Base-by-base conservation (phyloP, 2,888 invertebrate species). In the Caenorhabditis sp. region DNA sequence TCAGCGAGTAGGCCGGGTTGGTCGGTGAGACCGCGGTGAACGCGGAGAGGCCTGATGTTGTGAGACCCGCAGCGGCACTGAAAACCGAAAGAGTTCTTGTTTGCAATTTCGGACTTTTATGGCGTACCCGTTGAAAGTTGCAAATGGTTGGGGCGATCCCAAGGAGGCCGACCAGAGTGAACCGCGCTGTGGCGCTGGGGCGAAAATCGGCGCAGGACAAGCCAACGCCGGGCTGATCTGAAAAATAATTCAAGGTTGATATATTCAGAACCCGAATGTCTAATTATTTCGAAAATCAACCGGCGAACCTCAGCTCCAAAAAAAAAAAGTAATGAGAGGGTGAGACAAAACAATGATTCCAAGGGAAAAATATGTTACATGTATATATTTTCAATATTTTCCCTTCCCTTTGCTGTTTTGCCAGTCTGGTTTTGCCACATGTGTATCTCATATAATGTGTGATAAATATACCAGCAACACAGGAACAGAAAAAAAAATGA, bases 171-270 rank as follows among this genome's bases (percentile, higher is more conserved):
- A 64, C 87, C 85, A 85, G 54, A 70, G 74, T 22, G 84, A 76
- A 59, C 80, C 84, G 82, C 85, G 83, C 82, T 73, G 66, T 75
- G 83, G 82, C 84, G 86, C 85, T 41, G 79, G 83, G 28, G 77
- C 72, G 69, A 85, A 64, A 44, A 87, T 68, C 16, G 87, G 87
- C 69, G 87, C 86, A 56, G 85, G 85, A 81, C 87, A 86, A 76
- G 87, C 87, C 87, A 87, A 76, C 70, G 87, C 84, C 72, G 87
- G 86, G 82, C 86, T 86, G 73, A 86, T 76, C 87, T 87, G 84
- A 61, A 87, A 47, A n/a, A 47, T 47, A 19, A 6, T 24, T 26
- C 3, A 24, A 26, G 12, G 6, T 38, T 38, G 26, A 24, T 10
- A 47, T 5, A 44, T 44, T 44, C 44, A 44, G 14, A 47, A 47